Evolutionary conservation across 2,888 invertebrate species (phyloP).

Genomic region (Dolomedes plantarius): DNA sequence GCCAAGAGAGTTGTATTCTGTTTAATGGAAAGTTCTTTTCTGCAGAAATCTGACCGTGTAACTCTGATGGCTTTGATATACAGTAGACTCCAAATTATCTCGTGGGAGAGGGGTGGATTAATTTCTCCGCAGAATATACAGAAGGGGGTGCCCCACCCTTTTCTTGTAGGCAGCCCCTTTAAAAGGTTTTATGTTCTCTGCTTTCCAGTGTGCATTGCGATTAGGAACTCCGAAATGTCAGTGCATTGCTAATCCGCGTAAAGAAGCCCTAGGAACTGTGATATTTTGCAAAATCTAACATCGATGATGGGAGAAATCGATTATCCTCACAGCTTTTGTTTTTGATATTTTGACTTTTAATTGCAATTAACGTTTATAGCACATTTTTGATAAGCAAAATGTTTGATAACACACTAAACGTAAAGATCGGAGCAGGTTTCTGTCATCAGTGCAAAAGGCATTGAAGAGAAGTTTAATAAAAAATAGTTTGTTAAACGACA

Average conservation of each 20-base stretch:
- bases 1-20: background rate
- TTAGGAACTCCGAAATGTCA: background rate
- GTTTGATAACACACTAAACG: too few relatives aligned
- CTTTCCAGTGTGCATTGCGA: background rate
- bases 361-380: too few relatives aligned
- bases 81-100: conserved; percentile 14
- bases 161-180: background rate
- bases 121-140: conserved; percentile 3
- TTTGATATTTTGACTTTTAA: too few relatives aligned
- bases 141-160: conserved; percentile 8
- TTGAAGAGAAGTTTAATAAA: too few relatives aligned
- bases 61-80: background rate
- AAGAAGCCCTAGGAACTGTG: too few relatives aligned
- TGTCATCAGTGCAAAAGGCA: too few relatives aligned
- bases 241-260: background rate
- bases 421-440: too few relatives aligned
- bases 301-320: too few relatives aligned
- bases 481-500: too few relatives aligned
- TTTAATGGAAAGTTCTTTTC: background rate
- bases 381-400: too few relatives aligned
- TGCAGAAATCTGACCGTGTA: background rate
- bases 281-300: too few relatives aligned
- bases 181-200: conserved; percentile 1
- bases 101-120: background rate
- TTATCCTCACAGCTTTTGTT: too few relatives aligned